Evolutionary conservation across 1,140 invertebrate species (phyloP).

Genomic region (Pseudomyrmex dendroicus): DNA sequence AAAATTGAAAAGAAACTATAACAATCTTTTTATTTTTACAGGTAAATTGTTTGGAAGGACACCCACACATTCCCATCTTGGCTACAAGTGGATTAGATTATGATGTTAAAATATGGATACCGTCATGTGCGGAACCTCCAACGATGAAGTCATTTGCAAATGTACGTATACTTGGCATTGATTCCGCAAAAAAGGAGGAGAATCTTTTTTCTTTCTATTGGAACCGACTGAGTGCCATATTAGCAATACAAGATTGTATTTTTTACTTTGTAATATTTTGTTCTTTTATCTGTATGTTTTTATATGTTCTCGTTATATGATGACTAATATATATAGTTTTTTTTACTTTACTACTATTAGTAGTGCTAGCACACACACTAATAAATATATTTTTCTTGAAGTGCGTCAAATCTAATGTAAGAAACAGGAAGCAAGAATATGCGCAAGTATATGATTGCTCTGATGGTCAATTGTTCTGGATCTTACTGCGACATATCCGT

Average conservation of each 20-base stretch:
- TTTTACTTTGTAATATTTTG: not conserved
- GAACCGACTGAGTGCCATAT: too few relatives aligned
- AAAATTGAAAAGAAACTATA: not conserved
- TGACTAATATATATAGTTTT: not conserved
- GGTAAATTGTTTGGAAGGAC: constrained; percentile 97
- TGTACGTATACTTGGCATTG: constrained; percentile 76
- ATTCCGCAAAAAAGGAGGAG: too few relatives aligned
- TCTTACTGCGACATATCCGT: constrained; percentile 86
- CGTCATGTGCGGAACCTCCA: constrained; percentile 88
- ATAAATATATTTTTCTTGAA: constrained; percentile 54
- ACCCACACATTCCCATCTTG: constrained; percentile 94
- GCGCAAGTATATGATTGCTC: constrained; percentile 78
- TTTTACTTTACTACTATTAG: constrained; percentile 33
- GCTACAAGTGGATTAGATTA: constrained; percentile 96
- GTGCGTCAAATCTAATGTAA: constrained; percentile 84
- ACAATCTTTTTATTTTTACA: constrained; percentile 78
- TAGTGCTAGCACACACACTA: constrained; percentile 13
- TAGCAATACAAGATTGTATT: too few relatives aligned
- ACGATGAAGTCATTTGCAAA: constrained; percentile 84
- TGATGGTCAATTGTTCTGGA: constrained; percentile 87
- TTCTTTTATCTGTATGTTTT: constrained; percentile 38
- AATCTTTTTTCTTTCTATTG: too few relatives aligned
- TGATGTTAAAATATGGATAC: constrained; percentile 97
- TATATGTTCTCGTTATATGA: not conserved
- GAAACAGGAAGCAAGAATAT: constrained; percentile 83